A percentile compares a stretch with the other conserved stretches of the same genome.
phyloP scores from a whole-genome alignment of 2,797 vertebrate genomes.

The Clarias laeviceps region DNA sequence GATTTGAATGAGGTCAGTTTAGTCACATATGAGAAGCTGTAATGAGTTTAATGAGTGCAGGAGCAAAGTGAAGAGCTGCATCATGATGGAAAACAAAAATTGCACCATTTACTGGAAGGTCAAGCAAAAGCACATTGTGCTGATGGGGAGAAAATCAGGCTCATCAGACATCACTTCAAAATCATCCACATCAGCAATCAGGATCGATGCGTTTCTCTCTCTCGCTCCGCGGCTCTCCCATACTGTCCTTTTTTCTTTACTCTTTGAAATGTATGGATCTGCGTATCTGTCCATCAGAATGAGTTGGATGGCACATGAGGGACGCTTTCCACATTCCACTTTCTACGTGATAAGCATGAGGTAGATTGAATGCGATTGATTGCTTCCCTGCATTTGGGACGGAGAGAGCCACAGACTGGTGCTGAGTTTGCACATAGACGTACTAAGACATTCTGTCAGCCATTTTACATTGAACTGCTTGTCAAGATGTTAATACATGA shows the following conservation, averaged over 20 bases:
- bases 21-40: background rate
- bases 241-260: background rate
- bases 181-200: conserved; percentile 17
- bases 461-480: conserved; percentile 36
- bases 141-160: conserved; percentile 22
- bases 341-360: conserved; percentile 65
- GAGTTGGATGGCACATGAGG: conserved; percentile 41
- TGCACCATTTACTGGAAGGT: conserved; percentile 15
- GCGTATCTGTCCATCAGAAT: conserved; percentile 63
- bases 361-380: conserved; percentile 74
- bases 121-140: conserved; percentile 31
- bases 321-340: conserved; percentile 54
- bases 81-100: background rate
- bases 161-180: conserved; percentile 8
- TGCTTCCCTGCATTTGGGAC: conserved; percentile 69
- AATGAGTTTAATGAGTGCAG: conserved; percentile 22
- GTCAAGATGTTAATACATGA: background rate
- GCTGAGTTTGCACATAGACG: conserved; percentile 67
- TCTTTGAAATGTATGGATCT: conserved; percentile 35
- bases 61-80: background rate
- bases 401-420: conserved; percentile 65
- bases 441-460: conserved; percentile 55
- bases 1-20: background rate
- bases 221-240: background rate
- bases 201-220: background rate